Evolutionary conservation across 2,113 vertebrate species (phyloP).

Genomic region (Eonycteris spelaea): DNA sequence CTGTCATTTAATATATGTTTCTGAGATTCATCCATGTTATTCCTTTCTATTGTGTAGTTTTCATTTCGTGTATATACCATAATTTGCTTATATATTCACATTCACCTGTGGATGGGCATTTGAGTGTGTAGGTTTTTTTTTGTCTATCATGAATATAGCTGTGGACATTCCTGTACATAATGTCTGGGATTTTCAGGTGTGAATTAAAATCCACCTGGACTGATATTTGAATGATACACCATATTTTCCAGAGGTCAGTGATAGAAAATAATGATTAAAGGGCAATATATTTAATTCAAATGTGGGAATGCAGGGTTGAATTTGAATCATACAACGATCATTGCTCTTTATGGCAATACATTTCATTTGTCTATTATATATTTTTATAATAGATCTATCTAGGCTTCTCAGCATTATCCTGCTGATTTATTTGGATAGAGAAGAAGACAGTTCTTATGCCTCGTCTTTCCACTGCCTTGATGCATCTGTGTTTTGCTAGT

Average conservation of each 20-base stretch:
- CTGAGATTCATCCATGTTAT: neutral
- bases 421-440: slow-evolving; percentile 51
- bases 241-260: slow-evolving; percentile 21
- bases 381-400: slow-evolving; percentile 19
- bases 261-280: slow-evolving; percentile 1
- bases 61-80: neutral
- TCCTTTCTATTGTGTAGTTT: neutral
- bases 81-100: neutral
- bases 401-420: slow-evolving; percentile 33
- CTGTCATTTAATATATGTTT: slow-evolving; percentile 33
- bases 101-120: neutral
- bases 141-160: neutral
- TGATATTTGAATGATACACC: neutral
- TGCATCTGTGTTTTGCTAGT: slow-evolving; percentile 49
- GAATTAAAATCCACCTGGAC: neutral
- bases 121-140: neutral
- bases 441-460: slow-evolving; percentile 32
- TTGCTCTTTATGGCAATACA: neutral
- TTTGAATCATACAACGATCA: slow-evolving; percentile 27
- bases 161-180: neutral
- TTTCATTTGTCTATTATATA: slow-evolving; percentile 31
- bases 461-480: slow-evolving; percentile 38
- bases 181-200: slow-evolving; percentile 14
- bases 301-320: neutral
- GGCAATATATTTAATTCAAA: slow-evolving; percentile 1